Evolutionary conservation across 1,140 invertebrate species (phyloP), one percentile per base, ranked within the genome.

Genomic region (Myzus persicae): DNA sequence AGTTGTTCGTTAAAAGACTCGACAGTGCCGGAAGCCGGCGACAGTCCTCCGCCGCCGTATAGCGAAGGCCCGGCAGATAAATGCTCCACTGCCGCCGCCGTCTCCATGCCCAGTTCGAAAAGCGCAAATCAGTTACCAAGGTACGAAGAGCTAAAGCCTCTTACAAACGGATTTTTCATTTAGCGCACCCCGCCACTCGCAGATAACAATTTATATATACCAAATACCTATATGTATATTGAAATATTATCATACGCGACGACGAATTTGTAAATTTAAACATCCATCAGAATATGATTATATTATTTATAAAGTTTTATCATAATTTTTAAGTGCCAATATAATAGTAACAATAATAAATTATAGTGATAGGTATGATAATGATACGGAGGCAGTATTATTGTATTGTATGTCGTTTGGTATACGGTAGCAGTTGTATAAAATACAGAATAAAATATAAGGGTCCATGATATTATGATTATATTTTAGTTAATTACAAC

Each of bases 41-140:
- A 94, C 54, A 94, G 94, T 93, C 94, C 94, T 40, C 94, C 94
- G 38, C 94, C 94, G 1, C 94, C 94, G n/a, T 94, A 94, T 48
- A 94, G 94, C 31, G 94, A 94, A 93, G 93, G 91, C 26, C 94
- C 88, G 54, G 59, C 81, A 26, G 81, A 90, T 31, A 90, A 90
- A 38, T 67, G 51, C 22, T 36, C 59, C 24, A 5, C 22, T 14
- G 9, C 76, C 2, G 31, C 48, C n/a, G 42, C 44, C 31, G n/a
- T 4, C 44, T 20, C 67, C 22, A 67, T 84, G 22, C 36, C 91
- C 6, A 93, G n/a, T 93, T 93, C 91, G 38, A 93, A 93, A 85
- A 93, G 54, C 36, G 42, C 54, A 24, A 88, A 93, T 44, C 94
- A 94, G 93, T 93, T 94, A 59, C 94, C 94, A 90, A 94, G 94